These are phyloP conservation scores for Muscicapa comitata DNA, from an alignment of 2,797 vertebrate species.

Conservation along the genomic window DNA sequence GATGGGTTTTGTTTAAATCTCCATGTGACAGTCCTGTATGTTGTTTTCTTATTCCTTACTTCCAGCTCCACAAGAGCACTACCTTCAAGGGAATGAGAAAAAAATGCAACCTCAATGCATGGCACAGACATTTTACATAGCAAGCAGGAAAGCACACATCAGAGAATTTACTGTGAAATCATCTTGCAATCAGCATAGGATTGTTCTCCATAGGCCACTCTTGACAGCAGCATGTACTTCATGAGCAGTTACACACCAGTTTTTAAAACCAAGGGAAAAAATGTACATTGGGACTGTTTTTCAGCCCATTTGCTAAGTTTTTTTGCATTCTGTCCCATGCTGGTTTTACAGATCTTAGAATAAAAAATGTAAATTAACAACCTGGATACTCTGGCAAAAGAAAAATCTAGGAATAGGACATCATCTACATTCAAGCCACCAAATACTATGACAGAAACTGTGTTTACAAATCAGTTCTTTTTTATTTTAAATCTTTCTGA, in stretches of 20 bases:
- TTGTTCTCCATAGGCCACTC: slow-evolving; percentile 54
- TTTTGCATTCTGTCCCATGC: slow-evolving; percentile 75
- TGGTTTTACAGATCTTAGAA: slow-evolving; percentile 73
- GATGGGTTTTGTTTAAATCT: slow-evolving; percentile 38
- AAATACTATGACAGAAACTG: slow-evolving; percentile 73
- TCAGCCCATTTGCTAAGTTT: slow-evolving; percentile 78
- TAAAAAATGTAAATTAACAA: slow-evolving; percentile 73
- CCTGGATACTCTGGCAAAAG: slow-evolving; percentile 62
- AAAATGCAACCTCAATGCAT: slow-evolving; percentile 77
- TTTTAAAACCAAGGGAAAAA: slow-evolving; percentile 72
- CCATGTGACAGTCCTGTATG: slow-evolving; percentile 38
- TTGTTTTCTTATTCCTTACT: slow-evolving; percentile 68
- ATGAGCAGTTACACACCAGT: slow-evolving; percentile 61
- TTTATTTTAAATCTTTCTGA: slow-evolving; percentile 76
- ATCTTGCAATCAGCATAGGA: slow-evolving; percentile 66
- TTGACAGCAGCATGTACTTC: slow-evolving; percentile 72
- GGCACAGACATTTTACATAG: slow-evolving; percentile 65
- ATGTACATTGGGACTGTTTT: slow-evolving; percentile 74
- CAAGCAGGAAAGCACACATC: slow-evolving; percentile 48
- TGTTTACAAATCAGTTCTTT: slow-evolving; percentile 84
- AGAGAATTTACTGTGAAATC: slow-evolving; percentile 68
- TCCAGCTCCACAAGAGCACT: slow-evolving; percentile 61
- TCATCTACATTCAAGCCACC: slow-evolving; percentile 48
- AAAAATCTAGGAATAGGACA: slow-evolving; percentile 61
- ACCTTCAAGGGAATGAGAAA: slow-evolving; percentile 72